Base-by-base conservation (phyloP, 2,113 vertebrate genomes). In the Dolichotis patagonum region DNA sequence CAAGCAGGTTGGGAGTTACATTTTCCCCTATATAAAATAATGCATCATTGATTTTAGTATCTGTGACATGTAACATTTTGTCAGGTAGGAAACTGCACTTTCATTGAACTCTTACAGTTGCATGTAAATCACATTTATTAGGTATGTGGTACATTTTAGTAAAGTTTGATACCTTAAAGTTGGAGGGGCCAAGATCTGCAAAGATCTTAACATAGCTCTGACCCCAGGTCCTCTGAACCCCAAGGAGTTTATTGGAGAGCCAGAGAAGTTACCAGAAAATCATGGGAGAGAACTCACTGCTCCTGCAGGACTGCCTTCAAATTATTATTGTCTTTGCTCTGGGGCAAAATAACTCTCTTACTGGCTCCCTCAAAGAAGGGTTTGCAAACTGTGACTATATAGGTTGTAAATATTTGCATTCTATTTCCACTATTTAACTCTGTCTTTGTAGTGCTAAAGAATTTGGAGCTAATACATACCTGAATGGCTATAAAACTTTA, bases 271-370 rank as follows among this genome's bases (percentile, higher is more conserved):
- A 20, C 10, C 62, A 13, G 28, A 78, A 20, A 86, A 30, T 69
- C 19, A 41, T 14, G 20, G 30, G 22, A 24, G 38, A 54, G 46
- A 88, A 41, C 35, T 56, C 38, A 69, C 32, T 43, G 30, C 46
- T 80, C 22, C 43, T 5, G n/a, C 4, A 0, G 62, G 12, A 30
- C 7, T 22, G 24, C 32, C 17, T 1, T 4, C 41, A 14, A 63
- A 52, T n/a, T 14, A 52, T n/a, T 14, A 2, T 41, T 11, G 2
- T 67, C 12, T 46, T 62, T 49, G 0, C 43, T 85, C 71, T 17
- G 1, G 2, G 22, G 22, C 56, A 56, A 80, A 82, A 5, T 54
- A 32, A 85, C 4, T 67, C 8, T 26, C 16, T 88, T 56, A 49
- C 9, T 17, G 5, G 13, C 43, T 24, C 38, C 12, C 32, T 58